Evolutionary conservation across 2,113 vertebrate genomes (phyloP), one percentile per base, ranked within the genome.

Genomic region (Zeus faber): DNA sequence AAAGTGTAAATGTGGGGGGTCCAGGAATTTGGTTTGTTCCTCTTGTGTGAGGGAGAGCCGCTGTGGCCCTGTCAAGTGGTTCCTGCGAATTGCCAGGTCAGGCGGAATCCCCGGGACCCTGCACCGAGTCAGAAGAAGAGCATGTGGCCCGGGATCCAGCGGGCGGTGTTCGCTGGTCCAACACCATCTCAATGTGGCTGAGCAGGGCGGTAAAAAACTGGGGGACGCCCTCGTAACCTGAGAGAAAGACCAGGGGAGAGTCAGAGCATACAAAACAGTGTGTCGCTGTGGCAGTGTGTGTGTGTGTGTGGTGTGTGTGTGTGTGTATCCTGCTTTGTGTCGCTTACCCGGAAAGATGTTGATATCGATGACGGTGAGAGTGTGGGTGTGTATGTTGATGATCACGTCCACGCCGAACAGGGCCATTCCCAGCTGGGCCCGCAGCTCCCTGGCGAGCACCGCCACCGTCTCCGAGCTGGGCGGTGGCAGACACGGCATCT

Each of bases 321-420:
- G 21, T 3, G 21, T n/a, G 14, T 3, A 29, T 26, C 17, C 27
- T 29, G 27, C n/a, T 27, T 0, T 41, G 45, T 20, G 5, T 3
- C 1, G n/a, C 23, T 8, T 11, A 90, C 88, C 87, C 72, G 90
- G 90, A 65, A 91, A 91, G 33, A 88, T 79, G 53, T 91, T 91
- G 64, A 91, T 85, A 65, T 91, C 90, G 4, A 91, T 91, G 53
- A 88, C 69, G 0, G 85, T 86, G 49, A 85, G 85, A 3, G 79
- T 83, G 52, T 83, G 79, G 0, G 83, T 86, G 52, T 83, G 65
- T 2, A 79, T 84, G 72, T 89, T 81, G 24, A 89, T 61, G 23
- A 90, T 91, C 62, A 90, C 51, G 10, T 91, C 90, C 51, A 91
- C 87, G 1, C 90, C 90, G 14, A 91, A 89, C 25, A 91, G 74